Evolutionary conservation across 2,113 vertebrate genomes (phyloP).

Genomic region (Phoxinus phoxinus): DNA sequence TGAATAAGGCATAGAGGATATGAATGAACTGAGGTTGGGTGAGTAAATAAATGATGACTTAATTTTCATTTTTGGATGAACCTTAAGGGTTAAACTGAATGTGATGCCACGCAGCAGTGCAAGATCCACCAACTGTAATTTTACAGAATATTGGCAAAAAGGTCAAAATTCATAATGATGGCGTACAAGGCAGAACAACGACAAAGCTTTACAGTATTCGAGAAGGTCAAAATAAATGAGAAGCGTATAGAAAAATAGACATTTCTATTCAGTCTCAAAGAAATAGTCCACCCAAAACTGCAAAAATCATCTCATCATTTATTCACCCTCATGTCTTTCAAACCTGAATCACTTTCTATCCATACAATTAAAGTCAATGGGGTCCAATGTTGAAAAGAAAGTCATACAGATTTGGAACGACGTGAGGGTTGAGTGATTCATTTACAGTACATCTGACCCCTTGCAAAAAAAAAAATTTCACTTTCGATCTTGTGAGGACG

Average conservation of each 20-base stretch:
- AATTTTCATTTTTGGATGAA: no score
- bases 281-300: background rate
- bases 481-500: constrained; percentile 15
- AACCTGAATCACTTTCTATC: background rate
- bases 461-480: constrained; percentile 39
- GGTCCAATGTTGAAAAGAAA: background rate
- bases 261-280: background rate
- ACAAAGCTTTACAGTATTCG: background rate
- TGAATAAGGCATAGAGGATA: no score
- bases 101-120: background rate
- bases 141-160: background rate
- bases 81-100: background rate
- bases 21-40: background rate
- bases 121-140: background rate
- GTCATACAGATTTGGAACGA: background rate
- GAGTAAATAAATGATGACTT: background rate
- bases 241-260: background rate
- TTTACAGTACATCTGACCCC: constrained; percentile 13
- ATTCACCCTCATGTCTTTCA: background rate
- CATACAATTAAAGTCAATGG: background rate
- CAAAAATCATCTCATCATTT: background rate
- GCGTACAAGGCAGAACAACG: background rate
- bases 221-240: constrained; percentile 10
- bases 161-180: background rate
- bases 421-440: background rate